Evolutionary conservation across 2,888 invertebrate species (phyloP).

Genomic region (Seira sanloemensis): DNA sequence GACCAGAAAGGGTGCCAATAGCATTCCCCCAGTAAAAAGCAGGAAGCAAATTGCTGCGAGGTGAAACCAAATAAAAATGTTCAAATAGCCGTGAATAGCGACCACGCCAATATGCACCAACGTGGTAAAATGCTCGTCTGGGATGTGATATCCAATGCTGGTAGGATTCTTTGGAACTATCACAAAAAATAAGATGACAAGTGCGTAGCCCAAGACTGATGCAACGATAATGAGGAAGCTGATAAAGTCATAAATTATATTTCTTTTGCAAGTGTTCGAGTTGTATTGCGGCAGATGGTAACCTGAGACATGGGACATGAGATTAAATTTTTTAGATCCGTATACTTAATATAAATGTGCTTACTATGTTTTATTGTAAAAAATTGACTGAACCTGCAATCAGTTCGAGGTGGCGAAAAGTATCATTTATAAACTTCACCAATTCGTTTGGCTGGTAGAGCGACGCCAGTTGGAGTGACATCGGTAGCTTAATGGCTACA

Average conservation of each 20-base stretch:
- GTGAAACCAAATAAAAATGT: neutral
- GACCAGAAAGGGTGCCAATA: neutral
- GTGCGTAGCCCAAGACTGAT: neutral
- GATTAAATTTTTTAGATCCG: neutral
- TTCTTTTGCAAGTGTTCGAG: neutral
- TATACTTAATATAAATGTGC: too few relatives aligned
- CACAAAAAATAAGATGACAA: neutral
- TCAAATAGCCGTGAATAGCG: neutral
- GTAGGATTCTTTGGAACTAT: neutral
- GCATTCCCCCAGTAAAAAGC: neutral
- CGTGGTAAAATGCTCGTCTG: neutral
- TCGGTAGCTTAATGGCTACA: neutral
- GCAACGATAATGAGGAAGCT: neutral
- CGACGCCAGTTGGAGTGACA: neutral
- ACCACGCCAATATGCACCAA: neutral
- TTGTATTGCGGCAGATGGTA: neutral
- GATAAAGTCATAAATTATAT: neutral
- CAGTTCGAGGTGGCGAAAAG: neutral
- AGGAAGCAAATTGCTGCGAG: neutral
- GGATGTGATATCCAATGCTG: neutral
- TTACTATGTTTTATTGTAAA: too few relatives aligned
- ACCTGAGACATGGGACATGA: neutral
- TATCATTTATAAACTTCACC: neutral
- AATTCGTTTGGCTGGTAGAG: neutral
- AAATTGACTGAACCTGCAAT: neutral